Evolutionary conservation across 1,140 invertebrate species (phyloP).

Genomic region (Drosophila malerkotliana): DNA sequence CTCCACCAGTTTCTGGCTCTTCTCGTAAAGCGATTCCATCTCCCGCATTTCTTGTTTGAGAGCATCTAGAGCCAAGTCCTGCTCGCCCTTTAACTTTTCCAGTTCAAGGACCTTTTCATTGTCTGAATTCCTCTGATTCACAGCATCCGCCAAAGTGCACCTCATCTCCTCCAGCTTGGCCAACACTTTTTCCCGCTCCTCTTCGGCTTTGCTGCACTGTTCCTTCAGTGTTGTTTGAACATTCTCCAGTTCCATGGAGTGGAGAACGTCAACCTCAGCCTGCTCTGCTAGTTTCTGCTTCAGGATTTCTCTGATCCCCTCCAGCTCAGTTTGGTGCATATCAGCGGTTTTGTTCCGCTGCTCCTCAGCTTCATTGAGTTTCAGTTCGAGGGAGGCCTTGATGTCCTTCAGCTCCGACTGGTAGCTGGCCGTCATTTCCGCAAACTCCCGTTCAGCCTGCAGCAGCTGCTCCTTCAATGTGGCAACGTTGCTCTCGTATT

Average conservation of each 20-base stretch:
- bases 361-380: not conserved
- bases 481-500: slow-evolving; percentile 23
- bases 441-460: slow-evolving; percentile 9
- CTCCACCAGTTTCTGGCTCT: slow-evolving; percentile 34
- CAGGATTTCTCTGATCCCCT: not conserved
- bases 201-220: not conserved
- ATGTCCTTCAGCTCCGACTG: slow-evolving; percentile 5
- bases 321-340: slow-evolving; percentile 7
- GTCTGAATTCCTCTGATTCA: too few species aligned
- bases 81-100: slow-evolving; percentile 1
- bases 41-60: slow-evolving; percentile 45
- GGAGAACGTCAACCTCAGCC: not conserved
- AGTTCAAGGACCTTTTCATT: not conserved
- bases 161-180: not conserved
- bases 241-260: not conserved
- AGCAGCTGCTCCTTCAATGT: slow-evolving; percentile 18
- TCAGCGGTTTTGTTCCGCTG: not conserved
- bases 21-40: slow-evolving; percentile 35
- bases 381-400: not conserved
- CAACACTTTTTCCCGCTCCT: not conserved
- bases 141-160: not conserved
- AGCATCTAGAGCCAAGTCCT: slow-evolving; percentile 8
- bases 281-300: slow-evolving; percentile 2
- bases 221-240: not conserved
- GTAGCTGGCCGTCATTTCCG: not conserved